Evolutionary conservation across 1,140 invertebrate genomes (phyloP), one percentile per base, ranked within the genome.

Genomic region (Helicoverpa zea): DNA sequence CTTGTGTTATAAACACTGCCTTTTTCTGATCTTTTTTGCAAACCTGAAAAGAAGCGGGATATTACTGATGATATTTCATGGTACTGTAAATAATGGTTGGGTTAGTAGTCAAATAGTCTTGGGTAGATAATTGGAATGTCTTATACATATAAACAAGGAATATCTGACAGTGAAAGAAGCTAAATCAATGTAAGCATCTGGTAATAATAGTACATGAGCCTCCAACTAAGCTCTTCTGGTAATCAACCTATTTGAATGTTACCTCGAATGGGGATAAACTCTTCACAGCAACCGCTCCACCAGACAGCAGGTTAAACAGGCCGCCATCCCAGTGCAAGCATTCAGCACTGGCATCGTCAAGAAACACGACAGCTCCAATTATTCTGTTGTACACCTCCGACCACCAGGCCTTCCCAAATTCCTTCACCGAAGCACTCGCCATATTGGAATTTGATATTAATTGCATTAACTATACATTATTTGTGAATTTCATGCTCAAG

Each of bases 251-350:
- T 35, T 35, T 7, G 35, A 35, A 35, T 35, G 7, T 35, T 90
- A 96, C 96, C 94, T 96, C 96, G 94, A 96, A 96, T 7, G 96
- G 95, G 13, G 96, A 96, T 80, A 97, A 95, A 86, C 95, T 95
- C 84, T 96, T 96, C 0, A 97, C 95, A 86, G 91, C 94, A 23
- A 95, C 83, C 52, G 96, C 96, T 73, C 96, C 96, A 56, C 94
- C 94, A 30, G 91, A 87, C 3, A 96, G 81, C 43, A 97, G 83
- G 80, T 94, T 92, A 64, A 93, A 91, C n/a, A 96, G 86, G 7
- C 96, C 96, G 7, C 96, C 96, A 86, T 96, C 94, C 96, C 96
- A 97, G 86, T 97, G 96, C 18, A 97, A 89, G 83, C 96, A 95
- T 88, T 97, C 96, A 11, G 96, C 95, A 81, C 94, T 94, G 49